Evolutionary conservation across 1,140 invertebrate species (phyloP), one percentile per base, ranked within the genome.

Genomic region (Saccostrea echinata): DNA sequence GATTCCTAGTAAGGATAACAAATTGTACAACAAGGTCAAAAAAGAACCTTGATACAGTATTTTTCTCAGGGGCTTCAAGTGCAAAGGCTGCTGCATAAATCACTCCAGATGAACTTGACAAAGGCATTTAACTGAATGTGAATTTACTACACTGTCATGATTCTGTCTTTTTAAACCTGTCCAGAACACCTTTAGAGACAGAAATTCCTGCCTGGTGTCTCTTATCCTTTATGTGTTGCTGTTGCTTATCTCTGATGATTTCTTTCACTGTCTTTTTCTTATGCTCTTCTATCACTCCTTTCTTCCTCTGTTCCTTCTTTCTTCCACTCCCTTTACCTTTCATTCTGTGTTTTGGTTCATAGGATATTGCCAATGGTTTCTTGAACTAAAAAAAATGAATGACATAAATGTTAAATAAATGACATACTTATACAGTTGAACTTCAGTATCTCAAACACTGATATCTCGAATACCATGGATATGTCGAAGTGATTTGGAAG

Each of bases 301-400:
- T 91, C 64, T 91, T 92, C 53, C 91, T 84, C 68, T 91, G 88
- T 52, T 90, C 85, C 64, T 89, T 64, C 64, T 90, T 90, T 16
- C 57, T 57, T 55, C 89, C 88, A 35, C 97, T 97, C 88, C 96
- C 97, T 93, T 97, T 97, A 82, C 97, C 97, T 95, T 97, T 97
- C 91, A 96, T 96, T 94, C 97, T 98, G 89, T 96, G 96, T 43
- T 97, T 96, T 0, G 97, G 96, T 90, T 96, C 96, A 86, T 97
- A 97, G 86, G 98, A 96, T 57, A 98, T 96, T 90, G 97, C 96
- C 52, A 97, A 97, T 27, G 97, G 96, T 94, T 97, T 98, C 13
- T 98, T 92, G 93, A 96, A 96, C 97, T 98, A 91, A 84, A 43
- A 64, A 91, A 88, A 88, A 85, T 16, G 84, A 35, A 81, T 61